Evolutionary conservation across 2,888 invertebrate species (phyloP).

Genomic region (Mesopsocus fuscifrons): DNA sequence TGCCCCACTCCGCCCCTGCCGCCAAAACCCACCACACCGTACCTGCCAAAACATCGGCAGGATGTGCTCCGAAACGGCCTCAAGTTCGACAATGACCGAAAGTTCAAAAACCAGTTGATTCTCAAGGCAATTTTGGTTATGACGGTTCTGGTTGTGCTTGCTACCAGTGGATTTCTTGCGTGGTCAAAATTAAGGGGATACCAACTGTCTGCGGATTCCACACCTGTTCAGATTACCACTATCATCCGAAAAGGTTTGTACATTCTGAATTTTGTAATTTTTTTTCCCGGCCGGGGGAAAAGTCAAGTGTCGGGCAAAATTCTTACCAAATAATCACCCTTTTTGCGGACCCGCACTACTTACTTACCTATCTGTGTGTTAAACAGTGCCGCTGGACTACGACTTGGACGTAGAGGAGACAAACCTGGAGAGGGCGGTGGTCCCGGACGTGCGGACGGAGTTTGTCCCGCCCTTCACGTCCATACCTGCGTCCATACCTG

Average conservation of each 20-base stretch:
- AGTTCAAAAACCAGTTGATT: background rate
- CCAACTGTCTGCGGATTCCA: background rate
- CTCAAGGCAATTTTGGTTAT: conserved; percentile 2
- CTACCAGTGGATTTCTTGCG: background rate
- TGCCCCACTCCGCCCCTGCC: no score
- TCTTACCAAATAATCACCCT: no score
- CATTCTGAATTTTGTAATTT: no score
- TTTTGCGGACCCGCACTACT: no score
- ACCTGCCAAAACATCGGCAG: background rate
- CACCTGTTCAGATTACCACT: background rate
- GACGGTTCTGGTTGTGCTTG: conserved; percentile 3
- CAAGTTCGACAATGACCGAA: conserved; percentile 1
- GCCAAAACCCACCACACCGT: no score
- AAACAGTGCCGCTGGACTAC: conserved; percentile 3
- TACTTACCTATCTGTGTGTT: no score
- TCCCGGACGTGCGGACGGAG: conserved; percentile 1
- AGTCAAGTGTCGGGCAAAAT: no score
- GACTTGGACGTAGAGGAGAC: background rate
- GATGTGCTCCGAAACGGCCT: conserved; percentile 2
- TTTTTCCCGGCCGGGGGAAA: no score
- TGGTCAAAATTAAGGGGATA: background rate
- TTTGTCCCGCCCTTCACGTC: background rate
- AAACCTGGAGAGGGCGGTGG: background rate
- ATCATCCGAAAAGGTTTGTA: background rate
- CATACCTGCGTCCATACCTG: background rate